These are phyloP conservation scores for Myotis pilosus DNA, from an alignment of 2,797 vertebrate genomes.

Conservation along the genomic window DNA sequence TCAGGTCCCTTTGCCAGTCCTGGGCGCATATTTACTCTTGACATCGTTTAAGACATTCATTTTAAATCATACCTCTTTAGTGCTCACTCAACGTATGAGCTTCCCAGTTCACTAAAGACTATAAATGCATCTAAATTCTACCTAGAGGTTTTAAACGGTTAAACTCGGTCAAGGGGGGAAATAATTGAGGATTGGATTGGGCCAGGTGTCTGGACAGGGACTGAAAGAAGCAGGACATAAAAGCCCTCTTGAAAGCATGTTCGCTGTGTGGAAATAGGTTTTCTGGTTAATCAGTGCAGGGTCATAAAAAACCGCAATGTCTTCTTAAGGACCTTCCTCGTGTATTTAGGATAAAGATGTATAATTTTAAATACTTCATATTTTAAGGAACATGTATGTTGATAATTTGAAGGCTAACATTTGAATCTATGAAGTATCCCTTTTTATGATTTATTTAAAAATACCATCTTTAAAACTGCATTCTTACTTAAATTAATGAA, in stretches of 20 bases:
- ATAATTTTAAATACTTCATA: background rate
- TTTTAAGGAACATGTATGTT: background rate
- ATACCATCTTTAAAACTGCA: background rate
- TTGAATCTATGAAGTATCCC: background rate
- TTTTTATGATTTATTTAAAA: constrained; percentile 28
- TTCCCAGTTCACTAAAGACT: background rate
- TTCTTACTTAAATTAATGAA: background rate
- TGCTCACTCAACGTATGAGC: background rate
- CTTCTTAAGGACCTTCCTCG: background rate
- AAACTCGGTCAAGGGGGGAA: background rate
- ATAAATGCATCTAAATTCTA: background rate
- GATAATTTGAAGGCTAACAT: background rate
- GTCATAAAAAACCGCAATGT: background rate
- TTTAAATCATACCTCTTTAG: background rate
- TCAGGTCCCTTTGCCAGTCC: background rate
- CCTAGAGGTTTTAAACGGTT: background rate
- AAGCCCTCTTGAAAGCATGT: background rate
- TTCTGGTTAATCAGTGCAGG: background rate
- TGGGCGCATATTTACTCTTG: background rate
- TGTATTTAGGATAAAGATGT: background rate
- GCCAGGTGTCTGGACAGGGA: background rate
- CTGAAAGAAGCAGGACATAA: background rate
- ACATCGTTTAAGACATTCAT: background rate
- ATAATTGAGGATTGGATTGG: background rate
- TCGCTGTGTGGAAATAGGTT: background rate